These are phyloP conservation scores for Thysanoteuthis rhombus DNA, from an alignment of 2,888 invertebrate genomes.

Conservation along the genomic window DNA sequence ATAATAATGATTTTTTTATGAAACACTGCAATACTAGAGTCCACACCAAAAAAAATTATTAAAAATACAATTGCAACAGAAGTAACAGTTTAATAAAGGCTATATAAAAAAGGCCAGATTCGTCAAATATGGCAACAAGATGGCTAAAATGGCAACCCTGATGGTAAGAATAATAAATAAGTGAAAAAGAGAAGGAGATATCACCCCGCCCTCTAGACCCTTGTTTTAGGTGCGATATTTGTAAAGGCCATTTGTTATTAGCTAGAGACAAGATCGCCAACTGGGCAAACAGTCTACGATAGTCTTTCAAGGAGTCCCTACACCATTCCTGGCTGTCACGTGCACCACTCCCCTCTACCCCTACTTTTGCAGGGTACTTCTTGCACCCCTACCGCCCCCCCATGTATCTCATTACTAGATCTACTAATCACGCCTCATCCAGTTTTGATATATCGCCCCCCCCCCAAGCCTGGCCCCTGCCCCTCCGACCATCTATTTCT, in stretches of 20 bases:
- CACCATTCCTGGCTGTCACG: background rate
- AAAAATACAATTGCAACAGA: no score
- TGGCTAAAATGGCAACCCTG: background rate
- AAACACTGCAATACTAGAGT: no score
- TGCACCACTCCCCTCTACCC: background rate
- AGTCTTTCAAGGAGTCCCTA: background rate
- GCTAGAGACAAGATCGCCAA: background rate
- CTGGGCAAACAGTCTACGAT: background rate
- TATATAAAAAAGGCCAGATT: no score
- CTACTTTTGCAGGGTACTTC: background rate
- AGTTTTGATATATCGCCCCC: background rate
- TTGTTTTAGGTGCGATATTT: background rate
- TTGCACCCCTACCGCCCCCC: background rate
- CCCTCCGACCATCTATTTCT: background rate
- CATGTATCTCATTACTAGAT: background rate
- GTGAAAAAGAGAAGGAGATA: background rate
- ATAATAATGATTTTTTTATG: no score
- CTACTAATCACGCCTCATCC: background rate
- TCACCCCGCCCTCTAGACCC: background rate
- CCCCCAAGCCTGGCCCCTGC: background rate
- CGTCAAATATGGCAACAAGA: no score
- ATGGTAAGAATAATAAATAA: background rate
- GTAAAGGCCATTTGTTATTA: constrained; percentile 1
- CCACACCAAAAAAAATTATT: no score
- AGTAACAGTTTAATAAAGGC: no score